phyloP scores from a whole-genome alignment of 2,797 vertebrate genomes.

The Chiloscyllium punctatum region DNA sequence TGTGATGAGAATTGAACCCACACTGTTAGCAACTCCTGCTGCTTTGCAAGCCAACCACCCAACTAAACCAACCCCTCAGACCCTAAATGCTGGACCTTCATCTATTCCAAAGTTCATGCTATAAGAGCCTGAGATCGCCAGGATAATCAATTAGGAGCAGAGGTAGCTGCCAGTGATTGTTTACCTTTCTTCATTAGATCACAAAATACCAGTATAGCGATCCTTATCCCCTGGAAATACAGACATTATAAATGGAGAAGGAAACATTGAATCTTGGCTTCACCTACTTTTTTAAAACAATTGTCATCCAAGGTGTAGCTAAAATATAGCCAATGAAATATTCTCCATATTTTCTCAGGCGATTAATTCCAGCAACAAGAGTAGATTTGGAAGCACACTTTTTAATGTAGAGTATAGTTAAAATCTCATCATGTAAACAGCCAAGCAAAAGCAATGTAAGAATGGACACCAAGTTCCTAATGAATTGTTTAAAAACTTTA shows the following conservation, averaged over 20 bases:
- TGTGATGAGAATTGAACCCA: too few relatives aligned
- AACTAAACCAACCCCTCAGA: too few relatives aligned
- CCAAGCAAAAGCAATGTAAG: background rate
- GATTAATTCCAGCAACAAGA: background rate
- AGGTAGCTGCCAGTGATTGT: background rate
- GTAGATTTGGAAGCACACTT: background rate
- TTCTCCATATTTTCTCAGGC: background rate
- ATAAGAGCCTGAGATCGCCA: background rate
- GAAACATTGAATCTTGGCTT: background rate
- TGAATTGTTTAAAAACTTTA: background rate
- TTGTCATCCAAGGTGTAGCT: background rate
- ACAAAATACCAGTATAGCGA: background rate
- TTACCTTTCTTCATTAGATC: background rate
- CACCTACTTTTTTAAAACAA: background rate
- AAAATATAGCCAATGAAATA: background rate
- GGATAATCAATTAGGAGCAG: background rate
- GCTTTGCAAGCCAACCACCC: too few relatives aligned
- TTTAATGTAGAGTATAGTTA: background rate
- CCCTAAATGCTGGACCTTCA: background rate
- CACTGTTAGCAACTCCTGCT: too few relatives aligned
- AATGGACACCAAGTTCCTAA: background rate
- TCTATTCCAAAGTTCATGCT: background rate
- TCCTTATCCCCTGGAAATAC: background rate
- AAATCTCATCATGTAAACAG: background rate
- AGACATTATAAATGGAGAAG: background rate